Base-by-base conservation (phyloP, 2,113 vertebrate species). In the Struthio camelus region DNA sequence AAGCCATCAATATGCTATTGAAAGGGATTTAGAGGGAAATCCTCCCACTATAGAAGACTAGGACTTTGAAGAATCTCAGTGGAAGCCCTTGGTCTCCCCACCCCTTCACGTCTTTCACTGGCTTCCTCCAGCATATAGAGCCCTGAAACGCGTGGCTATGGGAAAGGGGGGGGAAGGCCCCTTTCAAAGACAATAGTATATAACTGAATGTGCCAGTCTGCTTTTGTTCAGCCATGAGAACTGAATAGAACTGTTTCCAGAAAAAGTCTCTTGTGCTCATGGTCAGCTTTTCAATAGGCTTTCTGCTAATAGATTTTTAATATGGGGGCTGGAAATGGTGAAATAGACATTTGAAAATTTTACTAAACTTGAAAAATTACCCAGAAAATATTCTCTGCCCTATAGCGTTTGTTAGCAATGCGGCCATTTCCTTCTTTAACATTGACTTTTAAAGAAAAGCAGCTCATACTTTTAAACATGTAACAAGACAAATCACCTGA, bases 1-100 rank as follows among this genome's bases (percentile, higher is more conserved):
- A 97, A 97, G 97, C 95, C 96, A 98, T 97, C 97, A 98, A 96
- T 98, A 97, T 97, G 96, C 95, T 97, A 98, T 97, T 98, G 97
- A 98, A 98, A 97, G 87, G 94, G 96, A 91, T 96, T 98, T 97
- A 90, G 96, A 97, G 94, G 94, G 92, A 97, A 97, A 95, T 93
- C 96, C 96, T 97, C 94, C 95, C 94, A 81, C 97, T 96, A 97
- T 97, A 98, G 95, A 97, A 94, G 89, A 80, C 0, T 34, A 93
- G 79, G 85, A 94, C 96, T 98, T 97, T 97, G 93, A 98, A 97
- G 96, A 90, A 96, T 97, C 96, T 97, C 1, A 9, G 91, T 95
- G 89, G 92, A 96, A 95, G 91, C 77, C 86, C 90, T 81, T 85
- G 86, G 87, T 96, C 82, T 94, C 82, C 83, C 67, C 84, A 94